Evolutionary conservation across 1,140 invertebrate species (phyloP).

Genomic region (Popillia japonica): DNA sequence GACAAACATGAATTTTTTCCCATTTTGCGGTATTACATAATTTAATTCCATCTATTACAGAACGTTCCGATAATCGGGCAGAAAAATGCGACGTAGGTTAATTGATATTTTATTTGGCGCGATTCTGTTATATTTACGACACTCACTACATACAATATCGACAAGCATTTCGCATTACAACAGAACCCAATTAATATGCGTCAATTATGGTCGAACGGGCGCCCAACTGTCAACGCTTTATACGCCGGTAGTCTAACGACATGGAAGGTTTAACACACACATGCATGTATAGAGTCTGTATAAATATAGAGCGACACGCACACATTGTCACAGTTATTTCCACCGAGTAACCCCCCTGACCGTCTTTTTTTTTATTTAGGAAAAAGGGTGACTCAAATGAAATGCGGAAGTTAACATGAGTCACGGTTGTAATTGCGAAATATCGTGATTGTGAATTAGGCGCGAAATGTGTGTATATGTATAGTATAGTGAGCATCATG

Average conservation of each 20-base stretch:
- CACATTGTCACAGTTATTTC: slow-evolving; percentile 27
- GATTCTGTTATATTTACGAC: neutral
- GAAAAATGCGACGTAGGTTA: neutral
- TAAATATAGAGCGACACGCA: neutral
- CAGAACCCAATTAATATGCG: slow-evolving; percentile 21
- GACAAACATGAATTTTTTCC: too few species aligned
- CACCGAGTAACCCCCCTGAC: neutral
- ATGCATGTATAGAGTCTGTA: neutral
- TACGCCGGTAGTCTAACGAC: neutral
- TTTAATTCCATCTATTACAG: neutral
- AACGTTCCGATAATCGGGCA: neutral
- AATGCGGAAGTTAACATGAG: slow-evolving; percentile 33
- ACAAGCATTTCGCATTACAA: slow-evolving; percentile 7
- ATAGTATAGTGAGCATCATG: neutral
- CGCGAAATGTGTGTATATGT: too few species aligned
- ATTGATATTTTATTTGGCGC: slow-evolving; percentile 27
- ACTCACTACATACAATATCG: neutral
- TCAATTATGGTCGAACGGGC: slow-evolving; percentile 32
- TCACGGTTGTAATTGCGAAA: slow-evolving; percentile 27
- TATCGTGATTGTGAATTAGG: neutral
- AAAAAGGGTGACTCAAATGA: slow-evolving; percentile 27
- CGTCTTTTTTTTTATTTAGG: neutral
- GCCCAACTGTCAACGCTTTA: slow-evolving; percentile 33
- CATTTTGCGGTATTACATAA: neutral
- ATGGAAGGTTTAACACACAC: slow-evolving; percentile 1